Evolutionary conservation across 2,888 invertebrate species (phyloP), one percentile per base, ranked within the genome.

Genomic region (Dysmachus trigonus): DNA sequence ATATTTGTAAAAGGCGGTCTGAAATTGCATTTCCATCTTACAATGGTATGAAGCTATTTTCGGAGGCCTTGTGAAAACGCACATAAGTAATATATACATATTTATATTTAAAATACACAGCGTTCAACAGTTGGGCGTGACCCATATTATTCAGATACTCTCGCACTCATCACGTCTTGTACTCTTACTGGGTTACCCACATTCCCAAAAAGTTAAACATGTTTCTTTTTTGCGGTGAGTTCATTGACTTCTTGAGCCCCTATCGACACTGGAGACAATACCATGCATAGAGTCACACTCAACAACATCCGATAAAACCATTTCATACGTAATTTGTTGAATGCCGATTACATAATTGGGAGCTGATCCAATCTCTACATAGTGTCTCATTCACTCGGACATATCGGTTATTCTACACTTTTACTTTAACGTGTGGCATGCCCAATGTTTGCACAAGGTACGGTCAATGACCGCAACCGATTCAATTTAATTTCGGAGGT

Each of bases 161-260:
- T 62, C 82, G 87, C 79, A 86, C 53, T 87, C 82, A 31, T 51
- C 73, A 76, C 85, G 38, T 86, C 76, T 62, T 73, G 18, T 72
- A 85, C 88, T 88, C 87, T 88, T 88, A 88, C 88, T 89, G 88
- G 88, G 88, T 89, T 89, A 89, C 88, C 88, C 88, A 88, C 89
- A 89, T 89, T 89, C 88, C 88, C 88, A 87, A 87, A 88, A 88
- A 88, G 88, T 87, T 87, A 86, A 72, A 83, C 82, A 87, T 87
- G 86, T 85, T 85, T 85, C 85, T 85, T 85, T 85, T 85, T 76
- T 76, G 74, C 74, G 76, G 82, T 31, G 71, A 85, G 87, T 85
- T 87, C 85, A 82, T 87, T 86, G 85, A 86, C 86, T 87, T 73
- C 53, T 30, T 79, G 38, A 53, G 77, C 86, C 62, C 27, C 51